These are phyloP conservation scores for Melinaea menophilus DNA, from an alignment of 2,888 invertebrate genomes.

Conservation along the genomic window DNA sequence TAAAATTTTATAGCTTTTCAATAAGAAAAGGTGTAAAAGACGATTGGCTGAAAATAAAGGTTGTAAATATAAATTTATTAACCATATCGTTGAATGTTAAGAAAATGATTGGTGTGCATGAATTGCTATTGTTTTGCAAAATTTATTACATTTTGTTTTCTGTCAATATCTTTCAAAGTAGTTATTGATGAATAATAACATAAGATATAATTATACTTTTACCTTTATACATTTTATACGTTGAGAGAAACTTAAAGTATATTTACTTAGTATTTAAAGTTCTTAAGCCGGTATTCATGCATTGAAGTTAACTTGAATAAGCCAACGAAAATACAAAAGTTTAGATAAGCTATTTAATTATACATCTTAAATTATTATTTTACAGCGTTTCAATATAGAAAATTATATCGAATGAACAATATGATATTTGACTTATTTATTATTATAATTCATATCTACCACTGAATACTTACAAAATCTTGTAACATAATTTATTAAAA, in stretches of 20 bases:
- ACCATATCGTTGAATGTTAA: conserved; percentile 19
- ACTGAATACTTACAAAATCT: too few relatives aligned
- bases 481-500: too few relatives aligned
- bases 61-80: conserved; percentile 50
- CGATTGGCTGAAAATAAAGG: conserved; percentile 33
- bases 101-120: too few relatives aligned
- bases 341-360: not conserved
- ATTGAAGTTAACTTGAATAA: conserved; percentile 2
- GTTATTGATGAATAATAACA: too few relatives aligned
- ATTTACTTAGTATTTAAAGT: not conserved
- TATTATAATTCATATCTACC: too few relatives aligned
- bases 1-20: conserved; percentile 32
- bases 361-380: not conserved
- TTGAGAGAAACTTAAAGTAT: not conserved
- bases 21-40: conserved; percentile 29
- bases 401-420: too few relatives aligned
- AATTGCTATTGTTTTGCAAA: too few relatives aligned
- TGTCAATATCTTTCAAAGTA: too few relatives aligned
- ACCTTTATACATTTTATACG: not conserved
- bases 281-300: not conserved
- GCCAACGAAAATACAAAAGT: not conserved
- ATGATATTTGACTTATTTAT: too few relatives aligned
- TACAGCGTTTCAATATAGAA: not conserved
- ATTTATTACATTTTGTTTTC: too few relatives aligned
- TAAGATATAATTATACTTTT: too few relatives aligned